Evolutionary conservation across 1,140 invertebrate species (phyloP), one percentile per base, ranked within the genome.

Genomic region (Atta colombica): DNA sequence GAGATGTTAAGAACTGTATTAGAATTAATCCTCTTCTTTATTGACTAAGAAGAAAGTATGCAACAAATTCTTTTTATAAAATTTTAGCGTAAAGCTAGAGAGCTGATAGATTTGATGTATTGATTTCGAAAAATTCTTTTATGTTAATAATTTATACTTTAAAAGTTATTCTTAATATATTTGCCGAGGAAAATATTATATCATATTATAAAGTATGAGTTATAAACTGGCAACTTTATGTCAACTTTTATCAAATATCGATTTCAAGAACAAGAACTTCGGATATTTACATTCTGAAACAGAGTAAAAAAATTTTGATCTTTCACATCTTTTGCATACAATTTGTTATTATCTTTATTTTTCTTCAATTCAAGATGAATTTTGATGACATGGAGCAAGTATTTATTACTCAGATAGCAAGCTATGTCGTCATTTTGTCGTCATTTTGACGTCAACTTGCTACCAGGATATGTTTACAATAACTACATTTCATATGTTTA

Each of bases 171-270:
- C 21, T 6, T 35, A 8, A n/a, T 21, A n/a, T 39, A n/a, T 55
- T 39, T 53, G 12, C 14, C 14, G 4, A 55, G 4, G 7, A 58
- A 66, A 35, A 68, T 10, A 31, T 31, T 31, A 31, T 31, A 31
- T 69, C 5, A 18, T n/a, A 53, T 31, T 65, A 18, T 16, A 25
- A 55, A 80, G 10, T 55, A 35, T 35, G 2, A 45, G 58, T 25
- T 39, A 28, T 49, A 12, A 45, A 60, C 6, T 3, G 6, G 5
- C 8, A 3, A 16, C 6, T 66, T 78, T 21, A 66, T 3, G 10
- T 51, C 28, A 39, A 35, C 45, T 51, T 51, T 35, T n/a, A 66
- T 78, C n/a, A 53, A 0, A 12, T 66, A 80, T 80, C 31, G 63
- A 69, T 81, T 21, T 58, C n/a, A 31, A 39, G n/a, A 60, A 75